phyloP scores from a whole-genome alignment of 2,888 invertebrate genomes.

The Brachylomia viminalis region DNA sequence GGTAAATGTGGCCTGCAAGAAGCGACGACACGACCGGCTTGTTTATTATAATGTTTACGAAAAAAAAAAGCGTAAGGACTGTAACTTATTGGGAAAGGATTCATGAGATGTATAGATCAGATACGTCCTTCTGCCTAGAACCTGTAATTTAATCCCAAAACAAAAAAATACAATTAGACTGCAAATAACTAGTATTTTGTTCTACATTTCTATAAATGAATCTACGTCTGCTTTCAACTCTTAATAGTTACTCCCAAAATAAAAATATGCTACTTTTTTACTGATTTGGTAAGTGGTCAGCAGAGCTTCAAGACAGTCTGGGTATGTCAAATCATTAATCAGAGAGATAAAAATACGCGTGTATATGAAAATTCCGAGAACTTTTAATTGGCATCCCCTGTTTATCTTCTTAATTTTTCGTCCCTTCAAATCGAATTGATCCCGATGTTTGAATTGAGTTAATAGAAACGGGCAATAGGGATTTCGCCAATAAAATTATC shows the following conservation, averaged over 20 bases:
- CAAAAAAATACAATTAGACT: too few relatives aligned
- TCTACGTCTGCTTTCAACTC: background rate
- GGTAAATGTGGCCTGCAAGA: too few relatives aligned
- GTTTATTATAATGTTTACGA: too few relatives aligned
- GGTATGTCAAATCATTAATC: conserved; percentile 30
- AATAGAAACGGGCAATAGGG: conserved; percentile 65
- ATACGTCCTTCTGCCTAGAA: too few relatives aligned
- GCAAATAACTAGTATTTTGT: too few relatives aligned
- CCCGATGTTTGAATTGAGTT: conserved; percentile 67
- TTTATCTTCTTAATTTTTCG: conserved; percentile 57
- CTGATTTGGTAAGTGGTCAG: conserved; percentile 29
- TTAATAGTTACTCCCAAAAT: background rate
- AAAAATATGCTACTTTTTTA: conserved; percentile 6
- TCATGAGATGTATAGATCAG: too few relatives aligned
- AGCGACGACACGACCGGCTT: too few relatives aligned
- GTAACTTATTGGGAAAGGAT: too few relatives aligned
- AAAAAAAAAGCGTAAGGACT: too few relatives aligned
- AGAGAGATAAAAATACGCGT: conserved; percentile 1
- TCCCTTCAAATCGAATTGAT: conserved; percentile 60
- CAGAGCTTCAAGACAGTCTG: background rate
- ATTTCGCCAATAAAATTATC: conserved; percentile 75
- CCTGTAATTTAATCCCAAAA: too few relatives aligned
- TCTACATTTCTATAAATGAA: background rate
- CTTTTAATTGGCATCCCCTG: conserved; percentile 58
- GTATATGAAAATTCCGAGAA: conserved; percentile 15